Evolutionary conservation across 2,113 vertebrate species (phyloP), one percentile per base, ranked within the genome.

Genomic region (Nyctereutes procyonoides): DNA sequence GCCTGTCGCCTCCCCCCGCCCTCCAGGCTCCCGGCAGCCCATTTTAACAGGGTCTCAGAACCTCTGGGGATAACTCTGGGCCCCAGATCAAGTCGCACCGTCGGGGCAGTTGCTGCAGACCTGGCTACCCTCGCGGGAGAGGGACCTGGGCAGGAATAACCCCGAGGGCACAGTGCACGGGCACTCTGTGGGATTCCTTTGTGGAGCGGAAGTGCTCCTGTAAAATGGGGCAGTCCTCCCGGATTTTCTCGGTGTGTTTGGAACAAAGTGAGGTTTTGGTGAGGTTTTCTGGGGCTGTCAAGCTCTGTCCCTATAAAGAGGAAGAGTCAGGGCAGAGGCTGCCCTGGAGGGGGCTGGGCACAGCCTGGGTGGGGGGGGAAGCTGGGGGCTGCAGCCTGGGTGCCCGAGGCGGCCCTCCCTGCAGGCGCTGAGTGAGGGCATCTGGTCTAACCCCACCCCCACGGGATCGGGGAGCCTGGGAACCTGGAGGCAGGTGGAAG

Each of bases 341-440:
- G 58, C 24, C 4, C 4, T 2, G 35, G 56, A 20, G 14, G 8
- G 11, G 30, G 13, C 38, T 74, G 26, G 35, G 13, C 16, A 28
- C 35, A 30, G 30, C 63, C 24, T 26, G 1, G 28, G 11, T 28
- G 9, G 56, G 62, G 9, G 9, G n/a, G n/a, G 26, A 9, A n/a
- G 67, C 3, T 56, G 63, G 65, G 19, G 12, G 16, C n/a, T 58
- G 1, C 35, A 10, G 13, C 38, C 51, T 26, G 14, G 10, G 53
- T 19, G 3, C 20, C 26, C 0, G 11, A 53, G 11, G 43, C 20
- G 63, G 65, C 32, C 11, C 15, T 76, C 26, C 26, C 2, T 17
- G 43, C 0, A 0, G 13, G 28, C 5, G 3, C 65, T 0, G 0
- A 62, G 14, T 16, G 2, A 22, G 10, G 48, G 19, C 15, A 3